phyloP scores from a whole-genome alignment of 2,888 invertebrate species.

The Rhingia campestris region DNA sequence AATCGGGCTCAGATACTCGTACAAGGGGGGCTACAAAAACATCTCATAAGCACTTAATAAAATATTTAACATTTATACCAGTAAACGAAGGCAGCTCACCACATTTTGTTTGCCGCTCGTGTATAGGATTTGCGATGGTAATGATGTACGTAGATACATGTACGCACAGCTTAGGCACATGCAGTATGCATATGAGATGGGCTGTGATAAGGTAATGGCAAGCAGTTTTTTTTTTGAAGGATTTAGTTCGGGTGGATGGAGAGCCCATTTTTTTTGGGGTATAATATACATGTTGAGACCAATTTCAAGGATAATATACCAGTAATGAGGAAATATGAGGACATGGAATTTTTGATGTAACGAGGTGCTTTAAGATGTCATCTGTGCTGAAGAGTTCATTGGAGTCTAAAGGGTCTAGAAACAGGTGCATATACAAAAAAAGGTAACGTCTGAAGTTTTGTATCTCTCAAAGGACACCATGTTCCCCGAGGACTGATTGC shows the following conservation, averaged over 20 bases:
- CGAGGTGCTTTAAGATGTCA: slow-evolving; percentile 34
- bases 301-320: slow-evolving; percentile 27
- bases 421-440: slow-evolving; percentile 18
- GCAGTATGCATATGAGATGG: slow-evolving; percentile 28
- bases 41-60: slow-evolving; percentile 75
- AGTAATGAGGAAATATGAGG: neutral
- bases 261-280: slow-evolving; percentile 1
- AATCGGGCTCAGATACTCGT: slow-evolving; percentile 38
- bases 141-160: slow-evolving; percentile 10
- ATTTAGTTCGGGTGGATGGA: neutral
- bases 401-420: slow-evolving; percentile 13
- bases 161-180: neutral
- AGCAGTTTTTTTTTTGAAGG: slow-evolving; percentile 13
- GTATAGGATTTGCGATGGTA: slow-evolving; percentile 43
- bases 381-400: slow-evolving; percentile 27
- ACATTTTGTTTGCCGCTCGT: slow-evolving; percentile 1
- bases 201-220: slow-evolving; percentile 41
- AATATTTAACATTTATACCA: slow-evolving; percentile 73
- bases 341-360: slow-evolving; percentile 7
- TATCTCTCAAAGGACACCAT: slow-evolving; percentile 12
- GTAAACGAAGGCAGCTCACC: slow-evolving; percentile 19
- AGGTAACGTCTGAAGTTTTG: slow-evolving; percentile 9
- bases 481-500: slow-evolving; percentile 58
- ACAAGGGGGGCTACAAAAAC: slow-evolving; percentile 18
- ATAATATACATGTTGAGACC: slow-evolving; percentile 6